Conservation (phyloP, 1,140 invertebrate species). For the Drosophila albomicans region DNA sequence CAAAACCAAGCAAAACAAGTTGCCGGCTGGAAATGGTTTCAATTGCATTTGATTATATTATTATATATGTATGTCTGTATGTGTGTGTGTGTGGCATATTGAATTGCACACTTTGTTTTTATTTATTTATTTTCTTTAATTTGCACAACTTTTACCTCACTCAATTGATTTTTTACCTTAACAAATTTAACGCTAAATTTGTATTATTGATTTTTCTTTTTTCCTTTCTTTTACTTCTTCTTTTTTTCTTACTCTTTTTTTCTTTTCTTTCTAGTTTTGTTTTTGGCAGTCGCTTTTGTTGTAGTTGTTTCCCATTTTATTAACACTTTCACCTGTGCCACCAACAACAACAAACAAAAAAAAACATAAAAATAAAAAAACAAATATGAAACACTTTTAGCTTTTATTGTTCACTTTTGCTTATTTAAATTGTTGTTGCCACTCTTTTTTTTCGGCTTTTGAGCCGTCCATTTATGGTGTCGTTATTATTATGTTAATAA, state of each 20-base stretch:
- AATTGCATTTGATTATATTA: conserved; percentile 24
- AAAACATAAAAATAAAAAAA: conserved; percentile 16
- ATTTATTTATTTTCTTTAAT: conserved; percentile 49
- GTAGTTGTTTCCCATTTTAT: conserved; percentile 44
- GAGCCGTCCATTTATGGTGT: conserved; percentile 29
- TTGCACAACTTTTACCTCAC: conserved; percentile 66
- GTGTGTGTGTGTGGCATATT: not conserved
- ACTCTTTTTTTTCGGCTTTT: conserved; percentile 1
- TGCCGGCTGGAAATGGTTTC: conserved; percentile 39
- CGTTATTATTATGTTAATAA: conserved; percentile 39
- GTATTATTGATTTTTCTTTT: conserved; percentile 38
- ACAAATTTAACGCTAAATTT: conserved; percentile 42
- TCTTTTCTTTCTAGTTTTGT: not conserved
- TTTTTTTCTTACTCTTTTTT: conserved; percentile 3
- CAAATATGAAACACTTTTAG: conserved; percentile 31
- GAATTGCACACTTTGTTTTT: conserved; percentile 6
- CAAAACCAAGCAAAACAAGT: conserved; percentile 50
- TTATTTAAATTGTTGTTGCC: conserved; percentile 38
- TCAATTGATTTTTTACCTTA: conserved; percentile 60
- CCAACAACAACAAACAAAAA: conserved; percentile 26
- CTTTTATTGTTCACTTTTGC: conserved; percentile 42
- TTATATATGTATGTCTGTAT: conserved; percentile 5
- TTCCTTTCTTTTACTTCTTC: conserved; percentile 22
- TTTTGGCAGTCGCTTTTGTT: conserved; percentile 42
- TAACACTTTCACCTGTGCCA: conserved; percentile 51